Percentiles rank a stretch among this genome's conserved stretches.
Evolutionary conservation across 2,797 vertebrate genomes (phyloP).

Genomic region (Rhincodon typus): DNA sequence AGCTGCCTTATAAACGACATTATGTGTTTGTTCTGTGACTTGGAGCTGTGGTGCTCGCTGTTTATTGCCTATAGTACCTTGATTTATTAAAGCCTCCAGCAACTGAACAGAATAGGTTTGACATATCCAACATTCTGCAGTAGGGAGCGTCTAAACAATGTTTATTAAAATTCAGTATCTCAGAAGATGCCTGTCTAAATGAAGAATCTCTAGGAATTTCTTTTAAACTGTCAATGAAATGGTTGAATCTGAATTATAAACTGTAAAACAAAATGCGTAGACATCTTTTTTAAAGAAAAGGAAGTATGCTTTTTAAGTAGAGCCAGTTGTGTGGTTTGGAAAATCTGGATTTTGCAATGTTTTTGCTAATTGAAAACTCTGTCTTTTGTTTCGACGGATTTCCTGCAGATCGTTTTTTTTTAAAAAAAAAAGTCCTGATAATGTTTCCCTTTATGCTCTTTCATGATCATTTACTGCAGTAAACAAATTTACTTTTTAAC

Average conservation of each 20-base stretch:
- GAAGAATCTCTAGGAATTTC: background rate
- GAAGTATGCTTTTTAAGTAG: conserved; percentile 32
- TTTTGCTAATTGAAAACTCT: conserved; percentile 46
- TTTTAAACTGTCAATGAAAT: background rate
- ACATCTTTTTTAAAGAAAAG: background rate
- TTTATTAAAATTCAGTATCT: conserved; percentile 23
- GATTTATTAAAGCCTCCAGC: conserved; percentile 7
- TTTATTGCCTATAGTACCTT: conserved; percentile 16
- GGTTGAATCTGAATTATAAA: background rate
- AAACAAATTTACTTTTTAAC: conserved; percentile 52
- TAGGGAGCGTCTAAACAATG: background rate
- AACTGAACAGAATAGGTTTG: background rate
- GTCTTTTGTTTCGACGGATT: conserved; percentile 43
- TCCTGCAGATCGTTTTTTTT: background rate
- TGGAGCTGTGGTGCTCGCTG: background rate
- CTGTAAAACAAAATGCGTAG: background rate
- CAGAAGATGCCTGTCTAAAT: background rate
- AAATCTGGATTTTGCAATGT: conserved; percentile 43
- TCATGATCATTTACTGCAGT: conserved; percentile 50
- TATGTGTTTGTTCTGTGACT: background rate
- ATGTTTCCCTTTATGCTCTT: conserved; percentile 44
- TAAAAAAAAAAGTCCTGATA: conserved; percentile 46
- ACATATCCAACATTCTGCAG: background rate
- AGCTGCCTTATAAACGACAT: conserved; percentile 9
- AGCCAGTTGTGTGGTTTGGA: conserved; percentile 44